A percentile compares a stretch with the other conserved stretches of the same genome.
Evolutionary conservation across 2,113 vertebrate genomes (phyloP).

Genomic region (Erythrocercus mccallii): DNA sequence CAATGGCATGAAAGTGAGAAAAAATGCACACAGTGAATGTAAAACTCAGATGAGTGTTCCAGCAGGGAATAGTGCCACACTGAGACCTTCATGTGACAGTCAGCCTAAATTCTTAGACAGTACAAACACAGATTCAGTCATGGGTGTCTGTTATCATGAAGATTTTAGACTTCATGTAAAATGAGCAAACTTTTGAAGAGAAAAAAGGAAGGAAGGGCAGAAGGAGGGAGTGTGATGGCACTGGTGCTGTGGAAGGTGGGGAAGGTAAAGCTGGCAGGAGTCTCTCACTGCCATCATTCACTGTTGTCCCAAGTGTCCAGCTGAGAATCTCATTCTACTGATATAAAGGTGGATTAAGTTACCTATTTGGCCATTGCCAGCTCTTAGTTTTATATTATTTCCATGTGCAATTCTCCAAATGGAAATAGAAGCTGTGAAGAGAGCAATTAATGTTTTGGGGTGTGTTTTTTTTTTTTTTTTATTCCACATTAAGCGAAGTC

Average conservation of each 20-base stretch:
- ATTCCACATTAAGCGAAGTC: background rate
- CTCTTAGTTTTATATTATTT: background rate
- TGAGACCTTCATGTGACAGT: background rate
- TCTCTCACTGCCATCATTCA: background rate
- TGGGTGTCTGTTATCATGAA: background rate
- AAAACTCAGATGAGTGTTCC: background rate
- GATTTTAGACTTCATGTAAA: background rate
- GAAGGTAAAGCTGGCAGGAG: background rate
- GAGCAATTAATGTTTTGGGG: background rate
- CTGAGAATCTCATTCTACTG: background rate
- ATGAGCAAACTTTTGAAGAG: background rate
- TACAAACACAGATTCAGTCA: background rate
- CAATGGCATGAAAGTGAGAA: constrained; percentile 23
- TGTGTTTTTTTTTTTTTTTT: background rate
- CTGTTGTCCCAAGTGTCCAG: background rate
- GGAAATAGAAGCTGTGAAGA: background rate
- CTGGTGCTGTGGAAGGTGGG: background rate
- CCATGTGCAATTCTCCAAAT: background rate
- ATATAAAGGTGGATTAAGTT: background rate
- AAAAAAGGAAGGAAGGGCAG: background rate
- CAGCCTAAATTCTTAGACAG: background rate
- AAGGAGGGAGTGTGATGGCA: background rate
- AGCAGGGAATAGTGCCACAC: background rate
- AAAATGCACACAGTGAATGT: background rate
- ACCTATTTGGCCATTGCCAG: background rate